Base-by-base conservation (phyloP, 2,113 vertebrate genomes). In the Cnemophilus loriae region DNA sequence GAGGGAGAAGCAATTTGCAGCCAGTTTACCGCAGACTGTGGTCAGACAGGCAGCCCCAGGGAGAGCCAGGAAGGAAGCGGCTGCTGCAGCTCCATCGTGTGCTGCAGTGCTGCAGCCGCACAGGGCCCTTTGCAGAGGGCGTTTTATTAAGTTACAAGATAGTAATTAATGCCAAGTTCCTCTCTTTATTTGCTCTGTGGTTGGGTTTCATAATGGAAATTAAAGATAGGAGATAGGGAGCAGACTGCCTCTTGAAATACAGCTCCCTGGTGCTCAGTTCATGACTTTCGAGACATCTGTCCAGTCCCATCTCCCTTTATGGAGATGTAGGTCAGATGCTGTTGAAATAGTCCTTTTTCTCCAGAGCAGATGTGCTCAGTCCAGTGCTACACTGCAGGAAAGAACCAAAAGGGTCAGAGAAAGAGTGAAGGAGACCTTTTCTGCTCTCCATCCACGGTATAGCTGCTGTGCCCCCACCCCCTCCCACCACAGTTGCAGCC, bases 101-200 rank as follows among this genome's bases (percentile, higher is more conserved):
- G 13, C 81, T 89, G 85, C 81, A 16, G 70, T 41, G 63, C 84
- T 93, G 86, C 81, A 71, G 70, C 59, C 91, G 74, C 81, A 8
- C 70, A 90, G 74, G 89, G 64, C 77, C 78, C 47, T 89, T 65
- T 94, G 93, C 91, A 93, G 46, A 91, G 50, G 50, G 64, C 0
- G 1, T 50, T 85, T 94, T 93, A 93, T 96, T 95, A 84, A 89
- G 85, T 95, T 97, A 90, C 44, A 24, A 50, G 65, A 84, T 87
- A 41, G 90, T 93, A 95, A 96, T 96, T 96, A 96, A 86, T 94
- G 90, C 77, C 76, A 74, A 71, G 71, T 89, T 97, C 92, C 85
- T 93, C 71, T 95, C 91, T 93, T 82, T 95, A 52, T 93, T 93
- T 95, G 77, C 77, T 93, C 83, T 75, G 81, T n/a, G 90, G 91